These are phyloP conservation scores for Rhingia campestris DNA, from an alignment of 2,888 invertebrate species.

Conservation along the genomic window DNA sequence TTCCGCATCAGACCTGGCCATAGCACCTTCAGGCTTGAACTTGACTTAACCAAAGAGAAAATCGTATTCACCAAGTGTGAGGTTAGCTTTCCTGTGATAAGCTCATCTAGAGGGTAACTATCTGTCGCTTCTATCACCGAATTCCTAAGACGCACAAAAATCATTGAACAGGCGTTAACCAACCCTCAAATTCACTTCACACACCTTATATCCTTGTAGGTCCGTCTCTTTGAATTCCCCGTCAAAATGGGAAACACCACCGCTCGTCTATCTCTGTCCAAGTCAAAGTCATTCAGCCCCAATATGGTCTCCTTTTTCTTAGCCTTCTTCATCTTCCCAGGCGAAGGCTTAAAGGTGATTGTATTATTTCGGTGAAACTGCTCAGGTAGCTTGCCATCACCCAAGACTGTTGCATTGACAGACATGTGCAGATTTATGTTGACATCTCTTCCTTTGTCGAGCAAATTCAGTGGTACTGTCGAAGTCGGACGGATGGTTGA, in stretches of 20 bases:
- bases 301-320: background rate
- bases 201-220: constrained; percentile 47
- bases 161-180: background rate
- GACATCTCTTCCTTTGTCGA: constrained; percentile 64
- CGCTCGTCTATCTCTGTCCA: constrained; percentile 28
- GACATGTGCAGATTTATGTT: constrained; percentile 79
- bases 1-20: constrained; percentile 78
- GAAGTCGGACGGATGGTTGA: constrained; percentile 11
- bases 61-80: constrained; percentile 78
- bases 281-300: background rate
- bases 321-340: background rate
- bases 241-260: constrained; percentile 52
- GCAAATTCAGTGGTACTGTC: constrained; percentile 24
- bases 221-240: constrained; percentile 12
- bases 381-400: constrained; percentile 69
- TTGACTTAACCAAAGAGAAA: constrained; percentile 77
- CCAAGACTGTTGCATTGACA: constrained; percentile 79
- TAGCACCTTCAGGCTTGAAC: constrained; percentile 77
- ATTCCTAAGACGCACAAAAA: constrained; percentile 28
- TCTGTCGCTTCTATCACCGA: constrained; percentile 56
- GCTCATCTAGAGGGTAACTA: constrained; percentile 70
- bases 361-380: constrained; percentile 52
- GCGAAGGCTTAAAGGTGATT: constrained; percentile 30
- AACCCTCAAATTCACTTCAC: constrained; percentile 34
- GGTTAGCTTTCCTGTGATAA: constrained; percentile 78